Evolutionary conservation across 2,888 invertebrate genomes (phyloP), one percentile per base, ranked within the genome.

Genomic region (Diogma glabrata): DNA sequence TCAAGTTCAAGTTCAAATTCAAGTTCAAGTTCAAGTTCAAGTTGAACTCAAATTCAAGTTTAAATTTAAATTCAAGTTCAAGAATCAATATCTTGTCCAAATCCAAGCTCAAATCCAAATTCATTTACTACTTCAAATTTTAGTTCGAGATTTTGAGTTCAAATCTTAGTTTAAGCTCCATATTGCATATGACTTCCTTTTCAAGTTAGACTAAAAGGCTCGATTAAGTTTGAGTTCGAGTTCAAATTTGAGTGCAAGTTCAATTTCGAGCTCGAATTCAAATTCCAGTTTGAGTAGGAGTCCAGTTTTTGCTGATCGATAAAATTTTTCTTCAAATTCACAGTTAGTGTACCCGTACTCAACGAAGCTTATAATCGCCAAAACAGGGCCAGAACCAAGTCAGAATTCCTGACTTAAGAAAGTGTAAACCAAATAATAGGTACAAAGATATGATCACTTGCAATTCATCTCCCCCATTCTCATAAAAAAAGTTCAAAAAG

Each of bases 161-260:
- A 50, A 50, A 17, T 50, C 12, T 24, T 45, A 50, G 26, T 50
- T 14, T 24, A 50, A 50, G 26, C 45, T 14, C 43, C n/a, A n/a
- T n/a, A n/a, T n/a, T n/a, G n/a, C n/a, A n/a, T n/a, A n/a, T n/a
- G n/a, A n/a, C n/a, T n/a, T n/a, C n/a, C n/a, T n/a, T n/a, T n/a
- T n/a, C n/a, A n/a, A n/a, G n/a, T n/a, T n/a, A 50, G 45, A 17
- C 45, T 14, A 23, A 50, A 50, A 17, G 43, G 9, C 43, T 26
- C 45, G 30, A 45, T 17, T 28, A 51, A 51, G 30, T 51, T 17
- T 28, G 45, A 51, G 30, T 51, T 17, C 45, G 45, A 51, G 28
- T 51, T 16, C 45, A 51, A 51, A 20, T 51, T 16, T 28, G 45
- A 51, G 30, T 51, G 10, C 45, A 51, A 51, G 30, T 51, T 17